phyloP scores from a whole-genome alignment of 2,113 vertebrate species.

The Xenopus laevis region DNA sequence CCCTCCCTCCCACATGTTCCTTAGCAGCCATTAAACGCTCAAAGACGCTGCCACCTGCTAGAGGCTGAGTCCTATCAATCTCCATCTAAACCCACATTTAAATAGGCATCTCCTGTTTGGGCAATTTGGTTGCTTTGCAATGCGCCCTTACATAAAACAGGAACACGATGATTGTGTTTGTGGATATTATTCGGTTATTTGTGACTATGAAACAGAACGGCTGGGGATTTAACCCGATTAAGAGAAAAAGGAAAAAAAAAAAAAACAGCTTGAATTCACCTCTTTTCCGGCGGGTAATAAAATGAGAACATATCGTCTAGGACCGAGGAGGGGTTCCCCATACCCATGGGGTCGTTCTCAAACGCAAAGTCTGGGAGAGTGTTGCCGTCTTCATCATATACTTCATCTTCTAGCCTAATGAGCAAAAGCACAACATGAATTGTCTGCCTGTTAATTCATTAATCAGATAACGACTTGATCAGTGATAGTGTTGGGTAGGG shows the following conservation, averaged over 20 bases:
- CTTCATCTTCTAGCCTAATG: constrained; percentile 80
- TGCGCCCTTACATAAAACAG: constrained; percentile 36
- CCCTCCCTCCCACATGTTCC: constrained; percentile 26
- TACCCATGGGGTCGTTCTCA: constrained; percentile 72
- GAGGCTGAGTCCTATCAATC: constrained; percentile 23
- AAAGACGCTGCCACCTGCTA: constrained; percentile 28
- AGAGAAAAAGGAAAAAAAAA: background rate
- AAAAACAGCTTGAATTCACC: constrained; percentile 64
- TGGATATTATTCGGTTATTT: constrained; percentile 36
- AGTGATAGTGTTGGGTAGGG: constrained; percentile 28
- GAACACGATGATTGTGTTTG: constrained; percentile 31
- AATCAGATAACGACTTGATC: constrained; percentile 44
- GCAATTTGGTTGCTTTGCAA: constrained; percentile 33
- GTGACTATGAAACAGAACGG: constrained; percentile 27
- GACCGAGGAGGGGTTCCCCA: constrained; percentile 72
- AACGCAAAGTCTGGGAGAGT: constrained; percentile 78
- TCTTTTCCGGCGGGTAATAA: constrained; percentile 73
- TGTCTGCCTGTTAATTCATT: constrained; percentile 41
- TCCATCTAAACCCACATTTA: constrained; percentile 30
- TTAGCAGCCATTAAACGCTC: constrained; percentile 3
- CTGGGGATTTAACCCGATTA: constrained; percentile 26
- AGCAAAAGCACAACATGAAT: constrained; percentile 42
- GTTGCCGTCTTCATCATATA: constrained; percentile 83
- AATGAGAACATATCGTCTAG: constrained; percentile 76
- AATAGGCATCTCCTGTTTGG: constrained; percentile 23